Evolutionary conservation across 2,888 invertebrate species (phyloP).

Genomic region (Drosophila prolongata): DNA sequence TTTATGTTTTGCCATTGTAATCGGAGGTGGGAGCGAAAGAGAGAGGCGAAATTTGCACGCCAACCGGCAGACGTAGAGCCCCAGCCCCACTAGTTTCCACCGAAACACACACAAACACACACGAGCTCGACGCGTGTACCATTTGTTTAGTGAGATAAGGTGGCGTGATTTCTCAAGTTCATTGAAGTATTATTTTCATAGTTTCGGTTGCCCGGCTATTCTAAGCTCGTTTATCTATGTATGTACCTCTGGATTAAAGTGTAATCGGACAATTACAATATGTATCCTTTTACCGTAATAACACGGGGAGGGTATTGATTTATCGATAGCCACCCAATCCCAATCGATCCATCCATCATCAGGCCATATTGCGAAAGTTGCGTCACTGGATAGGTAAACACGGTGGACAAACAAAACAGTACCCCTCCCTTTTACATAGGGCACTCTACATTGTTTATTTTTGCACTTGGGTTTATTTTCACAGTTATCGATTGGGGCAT

Average conservation of each 20-base stretch:
- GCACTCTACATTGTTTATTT: slow-evolving; percentile 54
- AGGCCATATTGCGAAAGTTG: slow-evolving; percentile 59
- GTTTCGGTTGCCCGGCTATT: slow-evolving; percentile 35
- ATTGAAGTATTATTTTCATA: slow-evolving; percentile 67
- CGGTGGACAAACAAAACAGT: slow-evolving; percentile 43
- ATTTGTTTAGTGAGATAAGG: slow-evolving; percentile 73
- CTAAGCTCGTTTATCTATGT: slow-evolving; percentile 17
- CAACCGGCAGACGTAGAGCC: slow-evolving; percentile 38
- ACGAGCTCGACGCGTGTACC: slow-evolving; percentile 60
- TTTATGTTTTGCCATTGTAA: slow-evolving; percentile 43
- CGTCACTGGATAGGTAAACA: slow-evolving; percentile 68
- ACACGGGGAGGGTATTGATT: slow-evolving; percentile 44
- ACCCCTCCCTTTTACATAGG: slow-evolving; percentile 4
- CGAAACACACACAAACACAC: slow-evolving; percentile 24
- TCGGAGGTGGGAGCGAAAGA: slow-evolving; percentile 14
- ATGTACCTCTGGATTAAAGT: slow-evolving; percentile 1
- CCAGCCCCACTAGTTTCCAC: slow-evolving; percentile 19
- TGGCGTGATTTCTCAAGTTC: slow-evolving; percentile 85
- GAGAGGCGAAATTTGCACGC: slow-evolving; percentile 37
- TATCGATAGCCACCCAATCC: slow-evolving; percentile 24
- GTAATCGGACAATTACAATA: slow-evolving; percentile 13
- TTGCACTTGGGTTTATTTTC: slow-evolving; percentile 65
- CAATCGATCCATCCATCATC: slow-evolving; percentile 33
- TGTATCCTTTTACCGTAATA: slow-evolving; percentile 61
- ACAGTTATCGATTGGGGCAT: slow-evolving; percentile 61